Evolutionary conservation across 2,797 vertebrate genomes (phyloP).

Genomic region (Pseudomugil gertrudae): DNA sequence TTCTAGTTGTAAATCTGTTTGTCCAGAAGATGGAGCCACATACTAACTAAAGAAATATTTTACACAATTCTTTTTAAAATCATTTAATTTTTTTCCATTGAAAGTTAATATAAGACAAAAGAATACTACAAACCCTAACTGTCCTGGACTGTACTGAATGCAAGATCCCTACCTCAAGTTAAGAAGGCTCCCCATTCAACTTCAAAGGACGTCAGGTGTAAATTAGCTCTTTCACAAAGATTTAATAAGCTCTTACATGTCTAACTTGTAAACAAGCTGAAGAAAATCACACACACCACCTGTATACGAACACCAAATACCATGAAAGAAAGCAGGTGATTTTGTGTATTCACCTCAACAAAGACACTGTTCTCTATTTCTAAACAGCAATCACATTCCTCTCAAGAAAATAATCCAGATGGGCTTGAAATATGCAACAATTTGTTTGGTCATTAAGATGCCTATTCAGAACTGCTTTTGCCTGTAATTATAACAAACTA

Average conservation of each 20-base stretch:
- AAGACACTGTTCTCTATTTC: slow-evolving; percentile 62
- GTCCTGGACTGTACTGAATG: background rate
- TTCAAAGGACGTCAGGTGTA: background rate
- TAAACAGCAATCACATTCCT: slow-evolving; percentile 77
- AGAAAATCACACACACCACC: slow-evolving; percentile 25
- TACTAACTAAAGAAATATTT: slow-evolving; percentile 25
- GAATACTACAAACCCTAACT: background rate
- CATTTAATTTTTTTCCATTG: background rate
- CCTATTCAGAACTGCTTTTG: slow-evolving; percentile 74
- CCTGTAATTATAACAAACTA: slow-evolving; percentile 78
- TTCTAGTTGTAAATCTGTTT: background rate
- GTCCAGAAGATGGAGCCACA: slow-evolving; percentile 74
- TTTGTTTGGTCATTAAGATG: slow-evolving; percentile 82
- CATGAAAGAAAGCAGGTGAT: background rate
- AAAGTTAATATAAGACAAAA: background rate
- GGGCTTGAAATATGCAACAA: slow-evolving; percentile 80
- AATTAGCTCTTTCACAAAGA: background rate
- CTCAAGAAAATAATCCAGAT: slow-evolving; percentile 78
- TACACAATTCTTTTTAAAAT: background rate
- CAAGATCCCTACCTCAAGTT: background rate
- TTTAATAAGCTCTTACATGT: background rate
- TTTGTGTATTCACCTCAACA: slow-evolving; percentile 16
- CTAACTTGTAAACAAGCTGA: slow-evolving; percentile 16
- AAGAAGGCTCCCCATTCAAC: background rate
- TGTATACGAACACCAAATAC: slow-evolving; percentile 14